Evolutionary conservation across 2,888 invertebrate species (phyloP), one percentile per base, ranked within the genome.

Genomic region (Alloscopus bannaensis): DNA sequence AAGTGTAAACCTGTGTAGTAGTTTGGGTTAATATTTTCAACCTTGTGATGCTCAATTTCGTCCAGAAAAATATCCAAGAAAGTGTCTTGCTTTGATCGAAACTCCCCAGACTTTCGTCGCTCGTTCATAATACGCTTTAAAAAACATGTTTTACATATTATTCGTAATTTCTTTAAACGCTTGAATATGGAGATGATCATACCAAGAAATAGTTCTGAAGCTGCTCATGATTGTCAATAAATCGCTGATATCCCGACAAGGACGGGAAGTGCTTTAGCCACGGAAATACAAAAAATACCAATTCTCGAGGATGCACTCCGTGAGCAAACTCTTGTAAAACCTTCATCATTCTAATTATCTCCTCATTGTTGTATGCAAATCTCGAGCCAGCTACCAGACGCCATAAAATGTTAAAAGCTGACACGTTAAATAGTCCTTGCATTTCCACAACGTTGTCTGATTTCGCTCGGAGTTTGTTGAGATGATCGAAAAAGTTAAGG

Each of bases 401-500:
- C 84, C 84, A 84, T 8, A 84, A 62, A 55, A 81, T 81, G 52
- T 84, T 84, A 28, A 82, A 72, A 11, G 75, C 64, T 0, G 83
- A 73, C 0, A 83, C 79, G 36, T 80, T 78, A 36, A 83, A 83
- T 1, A 81, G 18, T 8, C 81, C 79, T 47, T 75, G 76, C 81
- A 84, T 68, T 0, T 79, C 47, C 3, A 84, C 66, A 4, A 71
- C 64, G 16, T 55, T 60, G 11, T 20, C 40, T 13, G 64, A 40
- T 26, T 26, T 62, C 0, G n/a, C 62, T 24, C 71, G 36, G n/a
- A 80, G 70, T 22, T 81, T 52, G 55, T 82, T 79, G n/a, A 83
- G 47, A 57, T 75, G 73, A 20, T 60, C 62, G 36, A 81, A 83
- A 62, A 83, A 82, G n/a, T 68, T 64, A 4, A 65, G 60, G 20